phyloP scores from a whole-genome alignment of 1,140 invertebrate species.

The Akabosia matsudoensis region DNA sequence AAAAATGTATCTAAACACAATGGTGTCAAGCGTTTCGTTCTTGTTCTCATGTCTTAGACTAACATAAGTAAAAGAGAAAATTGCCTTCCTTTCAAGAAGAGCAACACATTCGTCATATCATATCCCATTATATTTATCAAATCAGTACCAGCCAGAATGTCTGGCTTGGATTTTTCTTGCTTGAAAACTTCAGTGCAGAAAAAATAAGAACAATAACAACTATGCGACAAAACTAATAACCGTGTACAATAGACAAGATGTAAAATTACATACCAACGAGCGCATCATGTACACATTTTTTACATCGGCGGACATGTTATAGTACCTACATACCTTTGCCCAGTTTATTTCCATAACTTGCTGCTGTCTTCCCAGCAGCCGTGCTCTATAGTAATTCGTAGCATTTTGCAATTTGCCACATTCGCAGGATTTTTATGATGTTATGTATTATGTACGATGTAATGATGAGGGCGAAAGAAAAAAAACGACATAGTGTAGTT shows the following conservation, averaged over 20 bases:
- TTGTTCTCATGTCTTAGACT: too few species aligned
- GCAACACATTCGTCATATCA: not conserved
- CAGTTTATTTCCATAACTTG: not conserved
- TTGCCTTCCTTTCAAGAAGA: too few species aligned
- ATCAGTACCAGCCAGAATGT: not conserved
- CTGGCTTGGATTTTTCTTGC: not conserved
- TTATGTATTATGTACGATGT: not conserved
- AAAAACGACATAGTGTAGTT: not conserved
- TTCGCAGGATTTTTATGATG: not conserved
- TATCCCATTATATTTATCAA: not conserved
- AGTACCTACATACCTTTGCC: not conserved
- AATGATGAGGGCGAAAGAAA: not conserved
- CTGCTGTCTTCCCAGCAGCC: not conserved
- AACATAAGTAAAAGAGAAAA: too few species aligned
- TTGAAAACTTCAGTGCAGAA: too few species aligned
- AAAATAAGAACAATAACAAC: too few species aligned
- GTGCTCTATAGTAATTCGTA: not conserved
- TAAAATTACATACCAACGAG: too few species aligned
- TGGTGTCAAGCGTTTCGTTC: too few species aligned
- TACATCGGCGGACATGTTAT: too few species aligned
- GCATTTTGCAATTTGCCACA: conserved; percentile 3
- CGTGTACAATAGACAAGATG: too few species aligned
- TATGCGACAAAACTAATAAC: too few species aligned
- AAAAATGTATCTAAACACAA: too few species aligned
- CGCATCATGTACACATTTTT: too few species aligned